Evolutionary conservation across 1,140 invertebrate genomes (phyloP), one percentile per base, ranked within the genome.

Genomic region (Centruroides vittatus): DNA sequence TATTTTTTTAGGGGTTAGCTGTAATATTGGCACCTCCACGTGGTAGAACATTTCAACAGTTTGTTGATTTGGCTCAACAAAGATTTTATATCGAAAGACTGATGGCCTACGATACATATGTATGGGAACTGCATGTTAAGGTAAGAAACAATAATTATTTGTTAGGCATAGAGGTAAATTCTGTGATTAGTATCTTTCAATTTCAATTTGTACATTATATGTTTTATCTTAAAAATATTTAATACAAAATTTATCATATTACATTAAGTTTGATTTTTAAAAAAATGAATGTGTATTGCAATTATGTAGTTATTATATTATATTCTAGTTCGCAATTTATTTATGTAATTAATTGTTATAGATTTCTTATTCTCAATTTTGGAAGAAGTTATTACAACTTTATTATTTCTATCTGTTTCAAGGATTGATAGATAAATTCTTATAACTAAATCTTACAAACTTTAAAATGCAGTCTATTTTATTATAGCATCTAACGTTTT

Each of bases 11-110:
- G 74, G 86, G 87, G 2, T 61, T 82, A 13, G 85, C 82, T 1
- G 72, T 87, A 52, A 79, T 89, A 12, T 87, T 88, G 81, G 87
- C 88, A 9, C 88, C 88, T 5, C 75, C 77, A 59, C 79, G 88
- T 48, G 85, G 85, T 0, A 74, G 77, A 65, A 88, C 86, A 12
- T 79, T 89, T 59, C 77, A 83, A 47, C 77, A 79, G 55, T 90
- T 90, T 71, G 76, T 82, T 13, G 74, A 79, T 5, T 46, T 68
- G 35, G 59, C 62, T 8, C 47, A 60, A 34, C 58, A 68, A 59
- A 55, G 57, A 50, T 68, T 68, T 59, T 36, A 62, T 52, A 55
- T 64, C 1, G 65, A 68, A 59, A 47, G 58, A 23, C 10, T 68
- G 13, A 59, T 66, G 59, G 57, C 54, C 4, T 68, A 68, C 51